phyloP scores from a whole-genome alignment of 2,113 vertebrate genomes.

The Choloepus hoffmanni region DNA sequence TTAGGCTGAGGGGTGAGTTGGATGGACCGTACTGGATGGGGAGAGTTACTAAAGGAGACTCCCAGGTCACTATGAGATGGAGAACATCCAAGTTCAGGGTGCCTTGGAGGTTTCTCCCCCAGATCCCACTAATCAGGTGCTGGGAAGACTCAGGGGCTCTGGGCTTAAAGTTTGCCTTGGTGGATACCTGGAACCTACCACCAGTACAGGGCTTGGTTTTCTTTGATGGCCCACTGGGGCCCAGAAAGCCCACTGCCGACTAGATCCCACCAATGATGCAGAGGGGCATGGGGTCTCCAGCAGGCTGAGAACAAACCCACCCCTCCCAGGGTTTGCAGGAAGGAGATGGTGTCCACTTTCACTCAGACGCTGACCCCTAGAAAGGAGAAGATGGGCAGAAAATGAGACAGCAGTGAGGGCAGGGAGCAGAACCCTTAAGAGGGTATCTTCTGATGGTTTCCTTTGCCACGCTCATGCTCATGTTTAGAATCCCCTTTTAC shows the following conservation, averaged over 20 bases:
- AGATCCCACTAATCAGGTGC: background rate
- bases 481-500: no score
- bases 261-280: conserved; percentile 87
- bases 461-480: no score
- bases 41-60: background rate
- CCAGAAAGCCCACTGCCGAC: conserved; percentile 89
- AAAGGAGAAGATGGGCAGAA: conserved; percentile 66
- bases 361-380: conserved; percentile 91
- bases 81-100: background rate
- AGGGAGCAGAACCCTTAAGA: background rate
- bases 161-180: background rate
- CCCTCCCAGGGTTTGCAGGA: conserved; percentile 82
- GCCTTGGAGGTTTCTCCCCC: background rate
- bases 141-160: background rate
- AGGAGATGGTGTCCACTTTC: conserved; percentile 88
- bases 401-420: background rate
- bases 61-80: background rate
- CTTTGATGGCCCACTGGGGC: conserved; percentile 88
- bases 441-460: background rate
- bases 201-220: conserved; percentile 88
- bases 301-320: conserved; percentile 81
- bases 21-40: background rate
- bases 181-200: conserved; percentile 76
- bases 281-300: conserved; percentile 89
- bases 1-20: background rate